phyloP scores from a whole-genome alignment of 1,140 invertebrate genomes.

The Rhopalosiphum padi region DNA sequence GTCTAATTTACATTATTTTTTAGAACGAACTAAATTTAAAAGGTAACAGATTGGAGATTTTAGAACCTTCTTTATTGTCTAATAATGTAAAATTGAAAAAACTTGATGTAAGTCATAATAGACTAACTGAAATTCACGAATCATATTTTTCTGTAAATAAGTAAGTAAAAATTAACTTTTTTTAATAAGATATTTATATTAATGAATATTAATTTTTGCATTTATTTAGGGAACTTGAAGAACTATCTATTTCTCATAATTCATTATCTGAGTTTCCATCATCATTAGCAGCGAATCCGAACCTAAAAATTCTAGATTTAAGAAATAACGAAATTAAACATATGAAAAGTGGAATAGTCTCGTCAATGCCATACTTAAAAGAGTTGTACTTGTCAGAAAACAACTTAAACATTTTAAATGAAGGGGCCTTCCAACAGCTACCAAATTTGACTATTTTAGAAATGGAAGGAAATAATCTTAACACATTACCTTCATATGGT shows the following conservation, averaged over 20 bases:
- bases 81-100: conserved; percentile 71
- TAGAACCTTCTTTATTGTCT: conserved; percentile 73
- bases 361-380: conserved; percentile 69
- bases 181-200: background rate
- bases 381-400: conserved; percentile 77
- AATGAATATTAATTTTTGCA: conserved; percentile 45
- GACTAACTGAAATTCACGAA: conserved; percentile 73
- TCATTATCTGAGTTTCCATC: conserved; percentile 75
- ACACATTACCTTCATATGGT: conserved; percentile 77
- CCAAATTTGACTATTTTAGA: conserved; percentile 76
- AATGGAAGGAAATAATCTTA: conserved; percentile 82
- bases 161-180: conserved; percentile 61
- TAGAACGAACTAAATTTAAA: conserved; percentile 72
- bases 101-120: conserved; percentile 80
- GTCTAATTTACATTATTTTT: conserved; percentile 4
- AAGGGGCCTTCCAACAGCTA: conserved; percentile 76
- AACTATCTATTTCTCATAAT: conserved; percentile 81
- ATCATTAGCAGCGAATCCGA: conserved; percentile 73
- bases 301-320: conserved; percentile 76
- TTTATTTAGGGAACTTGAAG: conserved; percentile 70
- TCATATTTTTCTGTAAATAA: conserved; percentile 71
- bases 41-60: conserved; percentile 76
- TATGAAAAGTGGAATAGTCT: conserved; percentile 66
- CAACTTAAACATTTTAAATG: conserved; percentile 74
- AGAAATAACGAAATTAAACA: conserved; percentile 75